Evolutionary conservation across 2,113 vertebrate genomes (phyloP), one percentile per base, ranked within the genome.

Genomic region (Sorex fumeus): DNA sequence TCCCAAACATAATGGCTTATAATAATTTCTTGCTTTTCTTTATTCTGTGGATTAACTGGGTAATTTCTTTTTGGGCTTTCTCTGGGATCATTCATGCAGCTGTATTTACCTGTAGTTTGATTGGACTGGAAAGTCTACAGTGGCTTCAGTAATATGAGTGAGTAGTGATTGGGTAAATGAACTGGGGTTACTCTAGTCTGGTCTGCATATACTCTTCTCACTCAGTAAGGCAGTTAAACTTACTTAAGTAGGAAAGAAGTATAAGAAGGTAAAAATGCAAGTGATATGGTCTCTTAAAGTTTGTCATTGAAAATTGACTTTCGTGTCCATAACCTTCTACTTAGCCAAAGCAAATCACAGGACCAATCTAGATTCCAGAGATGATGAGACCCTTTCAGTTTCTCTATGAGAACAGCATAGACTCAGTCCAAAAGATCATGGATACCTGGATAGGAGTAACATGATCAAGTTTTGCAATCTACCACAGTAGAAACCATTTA

Each of bases 331-430:
- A 30, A 27, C n/a, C 12, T 82, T 72, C 71, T 40, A 6, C n/a
- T 30, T 82, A 45, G 21, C 76, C 27, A 74, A 90, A 90, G 43
- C 21, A 78, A 92, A 25, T 82, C 76, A 53, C 23, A 69, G 80
- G 67, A 21, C n/a, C 69, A 81, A 81, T 30, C 15, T 25, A 71
- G 62, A 75, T 69, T 92, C 45, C 27, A 16, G 12, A 89, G 75
- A 32, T 64, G 69, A 81, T 43, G 30, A 85, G 47, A 62, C 23
- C 53, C n/a, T 6, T 25, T 18, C 7, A 32, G 34, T 72, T 90
- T 71, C 81, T 71, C 10, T 30, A 19, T 15, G 43, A 87, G 64
- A 78, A 66, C 10, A 76, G 47, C 8, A 77, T 80, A 71, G 32
- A 75, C 16, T 81, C 30, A 66, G 50, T 76, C 32, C 62, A 81